Percentiles rank a stretch among this genome's conserved stretches.
These are phyloP conservation scores for Mormyrus hasselquistii DNA, from an alignment of 2,797 vertebrate species.

Conservation along the genomic window DNA sequence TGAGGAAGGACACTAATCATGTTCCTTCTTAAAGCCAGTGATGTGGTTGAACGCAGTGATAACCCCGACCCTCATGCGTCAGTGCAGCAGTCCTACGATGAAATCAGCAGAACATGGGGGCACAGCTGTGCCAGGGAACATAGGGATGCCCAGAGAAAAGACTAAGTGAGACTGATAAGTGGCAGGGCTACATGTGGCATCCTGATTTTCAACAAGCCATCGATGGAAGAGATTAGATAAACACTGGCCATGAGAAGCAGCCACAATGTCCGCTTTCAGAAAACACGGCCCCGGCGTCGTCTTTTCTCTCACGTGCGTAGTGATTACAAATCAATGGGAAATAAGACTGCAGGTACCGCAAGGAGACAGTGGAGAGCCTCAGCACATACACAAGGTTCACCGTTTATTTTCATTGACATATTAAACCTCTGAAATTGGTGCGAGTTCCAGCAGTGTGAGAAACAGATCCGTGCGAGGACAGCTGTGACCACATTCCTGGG, in stretches of 20 bases:
- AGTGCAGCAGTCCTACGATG: background rate
- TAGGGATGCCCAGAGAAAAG: background rate
- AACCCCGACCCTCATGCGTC: background rate
- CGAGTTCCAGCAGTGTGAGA: constrained; percentile 1
- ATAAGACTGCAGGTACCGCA: background rate
- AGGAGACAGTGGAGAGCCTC: background rate
- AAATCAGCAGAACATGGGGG: background rate
- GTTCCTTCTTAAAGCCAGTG: background rate
- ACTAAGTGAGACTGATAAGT: background rate
- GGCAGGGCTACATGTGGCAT: background rate
- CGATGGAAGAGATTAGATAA: background rate
- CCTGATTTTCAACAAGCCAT: background rate
- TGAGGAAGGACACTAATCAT: background rate
- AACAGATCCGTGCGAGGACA: background rate
- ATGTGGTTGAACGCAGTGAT: background rate
- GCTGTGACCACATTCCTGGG: background rate
- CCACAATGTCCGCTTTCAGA: background rate
- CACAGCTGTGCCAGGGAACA: background rate
- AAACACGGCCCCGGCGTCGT: background rate
- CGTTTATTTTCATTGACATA: constrained; percentile 12
- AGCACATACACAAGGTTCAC: background rate
- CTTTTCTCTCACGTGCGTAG: too few species aligned
- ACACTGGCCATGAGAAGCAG: background rate
- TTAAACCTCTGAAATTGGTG: constrained; percentile 15
- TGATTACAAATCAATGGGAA: background rate